Base-by-base conservation (phyloP, 2,797 vertebrate species). In the Acipenser ruthenus region DNA sequence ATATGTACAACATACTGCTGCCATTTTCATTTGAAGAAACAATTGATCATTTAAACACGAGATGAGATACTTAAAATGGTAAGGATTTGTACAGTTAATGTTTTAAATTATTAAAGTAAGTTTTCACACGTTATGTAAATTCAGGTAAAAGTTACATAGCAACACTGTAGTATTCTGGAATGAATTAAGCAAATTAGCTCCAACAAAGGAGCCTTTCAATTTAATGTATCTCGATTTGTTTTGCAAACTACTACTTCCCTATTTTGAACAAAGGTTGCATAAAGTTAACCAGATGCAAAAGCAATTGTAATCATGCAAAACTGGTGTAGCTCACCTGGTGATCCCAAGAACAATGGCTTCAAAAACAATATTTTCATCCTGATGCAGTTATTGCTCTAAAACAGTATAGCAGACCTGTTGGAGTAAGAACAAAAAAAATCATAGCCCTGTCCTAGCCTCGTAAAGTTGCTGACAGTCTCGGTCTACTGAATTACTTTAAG, bases 151-250 rank as follows among this genome's bases (percentile, higher is more conserved):
- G 37, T 37, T 37, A 37, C 37, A 37, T 37, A 37, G 37, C 37
- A 37, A 37, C 37, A 37, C 37, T 37, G 37, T 37, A 37, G 37
- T 5, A 37, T 37, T 37, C 37, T 37, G 37, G 37, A 37, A 37
- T 58, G 55, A 58, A 58, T 58, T 58, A 58, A 58, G 7, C 55
- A 58, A 58, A 58, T 58, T 58, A 58, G 55, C 55, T 13, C 12
- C 12, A 11, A n/a, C 55, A 58, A 13, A 13, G 11, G 7, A 11
- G 11, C 6, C 12, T 58, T 7, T n/a, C 12, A 11, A n/a, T 13
- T n/a, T n/a, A 37, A 37, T 37, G 37, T 37, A 11, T n/a, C 12
- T 37, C 37, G 5, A 37, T 37, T n/a, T n/a, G 15, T 11, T 58
- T 53, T 53, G 3, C 52, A 53, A 53, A 53, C 9, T 12, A 53